phyloP scores from a whole-genome alignment of 2,797 vertebrate species.

The Pogonophryne albipinna region DNA sequence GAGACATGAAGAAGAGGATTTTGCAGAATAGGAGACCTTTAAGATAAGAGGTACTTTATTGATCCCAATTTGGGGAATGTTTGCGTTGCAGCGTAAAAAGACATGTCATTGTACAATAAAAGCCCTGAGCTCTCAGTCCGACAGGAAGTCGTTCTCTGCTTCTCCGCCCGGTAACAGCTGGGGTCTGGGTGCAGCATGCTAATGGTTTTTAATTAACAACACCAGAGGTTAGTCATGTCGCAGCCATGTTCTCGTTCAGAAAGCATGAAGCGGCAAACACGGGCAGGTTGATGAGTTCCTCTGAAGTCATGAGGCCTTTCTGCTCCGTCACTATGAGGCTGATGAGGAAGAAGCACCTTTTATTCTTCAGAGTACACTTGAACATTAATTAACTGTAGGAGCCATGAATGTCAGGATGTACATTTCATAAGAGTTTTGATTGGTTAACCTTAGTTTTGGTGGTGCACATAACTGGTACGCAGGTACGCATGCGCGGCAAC shows the following conservation, averaged over 20 bases:
- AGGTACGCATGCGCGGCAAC: too few species aligned
- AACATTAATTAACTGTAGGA: background rate
- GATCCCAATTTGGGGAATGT: too few species aligned
- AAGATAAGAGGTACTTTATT: too few species aligned
- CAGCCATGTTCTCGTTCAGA: constrained; percentile 41
- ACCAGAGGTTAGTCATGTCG: constrained; percentile 57
- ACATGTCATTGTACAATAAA: background rate
- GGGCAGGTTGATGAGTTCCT: background rate
- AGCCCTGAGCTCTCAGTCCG: constrained; percentile 5
- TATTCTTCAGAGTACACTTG: background rate
- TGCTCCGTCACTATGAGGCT: background rate
- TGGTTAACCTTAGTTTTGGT: too few species aligned
- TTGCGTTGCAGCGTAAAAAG: too few species aligned
- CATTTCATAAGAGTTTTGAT: too few species aligned
- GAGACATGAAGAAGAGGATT: too few species aligned
- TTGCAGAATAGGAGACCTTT: too few species aligned
- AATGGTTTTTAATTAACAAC: constrained; percentile 69
- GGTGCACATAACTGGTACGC: too few species aligned
- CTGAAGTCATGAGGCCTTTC: background rate
- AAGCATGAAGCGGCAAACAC: constrained; percentile 42
- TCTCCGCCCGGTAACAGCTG: constrained; percentile 55
- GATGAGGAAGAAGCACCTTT: constrained; percentile 26
- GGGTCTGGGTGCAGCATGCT: constrained; percentile 43
- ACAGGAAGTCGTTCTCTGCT: constrained; percentile 6
- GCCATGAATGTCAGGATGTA: too few species aligned